Base-by-base conservation (phyloP, 1,140 invertebrate genomes). In the Cotesia glomerata region DNA sequence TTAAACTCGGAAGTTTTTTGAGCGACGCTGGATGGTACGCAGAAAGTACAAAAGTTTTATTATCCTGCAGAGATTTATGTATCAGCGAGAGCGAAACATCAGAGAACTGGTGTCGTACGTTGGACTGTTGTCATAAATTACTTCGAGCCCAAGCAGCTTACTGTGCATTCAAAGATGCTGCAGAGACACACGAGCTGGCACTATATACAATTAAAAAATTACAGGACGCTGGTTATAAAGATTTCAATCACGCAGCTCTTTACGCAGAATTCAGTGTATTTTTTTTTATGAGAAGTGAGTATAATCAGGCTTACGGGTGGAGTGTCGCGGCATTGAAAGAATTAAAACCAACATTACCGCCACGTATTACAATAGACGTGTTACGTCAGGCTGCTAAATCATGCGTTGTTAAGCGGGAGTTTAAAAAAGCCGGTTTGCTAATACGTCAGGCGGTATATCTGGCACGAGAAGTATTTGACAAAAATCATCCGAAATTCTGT, bases 391-490 rank as follows among this genome's bases (percentile, higher is more conserved):
- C 94, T 76, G 92, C 94, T 56, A 96, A 95, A 88, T 91, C 93
- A 7, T 97, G 95, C 87, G 93, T 97, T 8, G 90, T 95, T 5
- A 97, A 96, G 87, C 88, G 95, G 65, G 91, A 94, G 76, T 96
- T 96, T 86, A 83, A 88, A 16, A 92, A 91, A 81, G 95, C 95
- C 13, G 93, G 93, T 78, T 82, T 95, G 36, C 86, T 97, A 16
- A 94, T 96, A 74, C 91, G 91, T 76, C 92, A 96, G 87, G 95
- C 95, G 8, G 90, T 95, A 18, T 89, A 90, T 72, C 88, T 93
- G 71, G 92, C 95, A 1, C 90, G 91, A 71, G 90, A 92, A 85
- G 80, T 89, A 45, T 94, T 93, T 87, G 93, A 92, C 3, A 81
- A 85, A 1, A 81, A 89, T 59, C 94, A 96, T 88, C 94, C 93